phyloP scores from a whole-genome alignment of 2,888 invertebrate species.

The Ennomos fuscantarius region DNA sequence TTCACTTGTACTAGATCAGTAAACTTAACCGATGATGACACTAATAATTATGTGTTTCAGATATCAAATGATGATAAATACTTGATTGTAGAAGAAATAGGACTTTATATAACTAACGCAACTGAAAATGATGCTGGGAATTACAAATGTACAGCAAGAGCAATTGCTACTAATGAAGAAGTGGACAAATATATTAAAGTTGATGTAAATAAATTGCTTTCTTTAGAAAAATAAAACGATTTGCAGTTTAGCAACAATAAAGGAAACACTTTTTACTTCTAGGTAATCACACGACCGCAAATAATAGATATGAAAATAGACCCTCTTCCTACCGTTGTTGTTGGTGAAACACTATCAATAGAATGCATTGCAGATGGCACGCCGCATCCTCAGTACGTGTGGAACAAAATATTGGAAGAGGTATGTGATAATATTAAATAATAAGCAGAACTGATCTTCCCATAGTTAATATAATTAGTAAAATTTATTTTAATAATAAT shows the following conservation, averaged over 20 bases:
- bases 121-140: slow-evolving; percentile 46
- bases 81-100: slow-evolving; percentile 44
- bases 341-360: slow-evolving; percentile 54
- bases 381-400: slow-evolving; percentile 62
- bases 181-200: slow-evolving; percentile 47
- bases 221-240: background rate
- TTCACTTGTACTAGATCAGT: background rate
- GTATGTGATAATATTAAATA: slow-evolving; percentile 13
- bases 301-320: slow-evolving; percentile 55
- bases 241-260: background rate
- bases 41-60: slow-evolving; percentile 44
- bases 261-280: slow-evolving; percentile 1
- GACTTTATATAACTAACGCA: slow-evolving; percentile 52
- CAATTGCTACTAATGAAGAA: slow-evolving; percentile 46
- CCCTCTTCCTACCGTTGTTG: slow-evolving; percentile 50
- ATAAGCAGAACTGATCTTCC: background rate
- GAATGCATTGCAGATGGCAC: slow-evolving; percentile 64
- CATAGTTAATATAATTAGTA: no score
- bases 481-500: no score
- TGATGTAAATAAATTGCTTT: slow-evolving; percentile 35
- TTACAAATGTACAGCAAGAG: slow-evolving; percentile 52
- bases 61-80: slow-evolving; percentile 59
- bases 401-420: slow-evolving; percentile 53
- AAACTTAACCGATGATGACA: background rate
- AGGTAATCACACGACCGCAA: slow-evolving; percentile 64